Evolutionary conservation across 37 sponge, comb jelly and placozoan species (phyloP).

Genomic region (Chondrosia reniformis): DNA sequence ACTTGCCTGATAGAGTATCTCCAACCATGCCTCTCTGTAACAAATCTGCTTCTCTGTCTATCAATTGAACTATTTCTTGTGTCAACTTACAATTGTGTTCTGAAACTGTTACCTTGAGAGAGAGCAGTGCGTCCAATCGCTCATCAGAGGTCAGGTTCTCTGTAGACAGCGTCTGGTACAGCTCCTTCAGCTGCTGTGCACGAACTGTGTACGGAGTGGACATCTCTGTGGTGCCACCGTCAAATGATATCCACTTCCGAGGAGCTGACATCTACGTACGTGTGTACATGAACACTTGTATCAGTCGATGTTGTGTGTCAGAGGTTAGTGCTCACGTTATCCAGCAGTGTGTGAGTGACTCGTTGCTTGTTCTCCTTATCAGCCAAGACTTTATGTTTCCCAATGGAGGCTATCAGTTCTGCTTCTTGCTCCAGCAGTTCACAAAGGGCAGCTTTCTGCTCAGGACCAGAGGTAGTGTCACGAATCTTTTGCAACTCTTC

Average conservation of each 20-base stretch:
- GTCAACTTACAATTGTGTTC: slow-evolving; percentile 85
- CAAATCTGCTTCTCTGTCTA: slow-evolving; percentile 91
- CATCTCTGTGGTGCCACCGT: slow-evolving; percentile 80
- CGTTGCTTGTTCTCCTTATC: slow-evolving; percentile 45
- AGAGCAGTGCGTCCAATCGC: slow-evolving; percentile 74
- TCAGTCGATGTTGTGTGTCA: neutral
- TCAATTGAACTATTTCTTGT: slow-evolving; percentile 78
- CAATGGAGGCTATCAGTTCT: slow-evolving; percentile 89
- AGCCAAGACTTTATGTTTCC: slow-evolving; percentile 74
- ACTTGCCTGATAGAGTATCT: slow-evolving; percentile 52
- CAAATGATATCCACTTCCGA: slow-evolving; percentile 80
- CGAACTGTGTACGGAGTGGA: slow-evolving; percentile 78
- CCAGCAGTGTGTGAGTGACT: slow-evolving; percentile 50
- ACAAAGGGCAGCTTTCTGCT: slow-evolving; percentile 93
- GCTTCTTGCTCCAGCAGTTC: slow-evolving; percentile 91
- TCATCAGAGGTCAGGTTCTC: slow-evolving; percentile 54
- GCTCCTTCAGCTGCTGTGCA: slow-evolving; percentile 70
- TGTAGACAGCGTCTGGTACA: slow-evolving; percentile 62
- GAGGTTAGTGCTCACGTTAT: slow-evolving; percentile 39
- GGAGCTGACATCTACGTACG: slow-evolving; percentile 68
- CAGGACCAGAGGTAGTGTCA: slow-evolving; percentile 65
- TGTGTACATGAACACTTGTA: neutral
- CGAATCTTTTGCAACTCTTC: slow-evolving; percentile 82
- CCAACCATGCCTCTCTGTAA: slow-evolving; percentile 58
- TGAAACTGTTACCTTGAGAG: slow-evolving; percentile 79